Evolutionary conservation across 2,113 vertebrate species (phyloP).

Genomic region (Circaetus cinerascens): DNA sequence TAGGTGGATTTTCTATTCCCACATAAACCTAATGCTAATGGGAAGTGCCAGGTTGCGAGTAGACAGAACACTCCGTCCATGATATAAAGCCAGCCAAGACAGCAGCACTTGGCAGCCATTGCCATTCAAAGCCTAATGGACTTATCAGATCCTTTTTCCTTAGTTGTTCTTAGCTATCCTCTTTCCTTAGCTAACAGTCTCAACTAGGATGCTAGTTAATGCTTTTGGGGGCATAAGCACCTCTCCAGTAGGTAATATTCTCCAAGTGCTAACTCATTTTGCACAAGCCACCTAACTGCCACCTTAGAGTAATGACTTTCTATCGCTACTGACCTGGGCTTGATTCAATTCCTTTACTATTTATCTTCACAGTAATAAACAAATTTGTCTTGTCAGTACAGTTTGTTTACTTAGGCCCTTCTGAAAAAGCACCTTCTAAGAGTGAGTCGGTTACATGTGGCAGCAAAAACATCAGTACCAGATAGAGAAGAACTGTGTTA

Average conservation of each 20-base stretch:
- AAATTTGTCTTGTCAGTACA: slow-evolving; percentile 7
- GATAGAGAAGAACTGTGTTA: not conserved
- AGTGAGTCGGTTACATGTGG: not conserved
- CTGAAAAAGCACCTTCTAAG: not conserved
- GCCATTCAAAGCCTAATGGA: not conserved
- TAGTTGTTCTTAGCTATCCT: not conserved
- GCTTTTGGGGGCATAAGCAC: not conserved
- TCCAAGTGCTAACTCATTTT: not conserved
- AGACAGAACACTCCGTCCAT: not conserved
- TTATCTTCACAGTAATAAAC: slow-evolving; percentile 7
- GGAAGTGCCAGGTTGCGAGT: not conserved
- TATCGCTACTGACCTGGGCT: not conserved
- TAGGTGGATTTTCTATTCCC: not conserved
- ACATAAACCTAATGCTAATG: not conserved
- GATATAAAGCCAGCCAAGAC: not conserved
- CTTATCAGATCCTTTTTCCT: not conserved
- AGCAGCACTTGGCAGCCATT: not conserved
- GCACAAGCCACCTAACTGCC: not conserved
- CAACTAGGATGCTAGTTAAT: not conserved
- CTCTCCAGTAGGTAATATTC: not conserved
- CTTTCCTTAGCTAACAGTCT: not conserved
- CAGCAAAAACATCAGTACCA: not conserved
- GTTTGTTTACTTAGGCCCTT: not conserved
- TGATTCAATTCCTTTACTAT: slow-evolving; percentile 9
- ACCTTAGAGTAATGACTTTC: slow-evolving; percentile 6